These are phyloP conservation scores for Caenorhabditis sp. DNA, from an alignment of 2,888 invertebrate genomes.

Conservation along the genomic window DNA sequence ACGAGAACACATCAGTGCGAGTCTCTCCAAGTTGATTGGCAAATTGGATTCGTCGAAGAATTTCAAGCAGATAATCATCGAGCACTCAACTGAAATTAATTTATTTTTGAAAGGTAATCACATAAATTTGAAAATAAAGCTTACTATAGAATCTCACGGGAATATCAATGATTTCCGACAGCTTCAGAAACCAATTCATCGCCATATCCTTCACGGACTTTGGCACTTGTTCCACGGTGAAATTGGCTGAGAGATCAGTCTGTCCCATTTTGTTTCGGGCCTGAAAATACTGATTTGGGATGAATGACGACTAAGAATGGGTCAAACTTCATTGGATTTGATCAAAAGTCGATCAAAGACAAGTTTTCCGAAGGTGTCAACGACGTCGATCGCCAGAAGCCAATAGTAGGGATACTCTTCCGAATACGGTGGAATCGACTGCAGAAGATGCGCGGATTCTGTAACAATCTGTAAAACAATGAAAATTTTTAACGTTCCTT, in stretches of 20 bases:
- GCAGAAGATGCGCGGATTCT: conserved; percentile 22
- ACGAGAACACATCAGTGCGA: conserved; percentile 60
- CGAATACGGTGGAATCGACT: conserved; percentile 12
- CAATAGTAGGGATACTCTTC: conserved; percentile 86
- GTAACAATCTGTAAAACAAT: conserved; percentile 14
- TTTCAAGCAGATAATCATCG: conserved; percentile 66
- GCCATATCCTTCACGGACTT: conserved; percentile 81
- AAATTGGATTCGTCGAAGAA: conserved; percentile 66
- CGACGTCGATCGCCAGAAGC: conserved; percentile 93
- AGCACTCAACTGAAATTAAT: conserved; percentile 66
- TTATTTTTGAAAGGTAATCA: not conserved
- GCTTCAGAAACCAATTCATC: conserved; percentile 98
- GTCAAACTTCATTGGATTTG: conserved; percentile 81
- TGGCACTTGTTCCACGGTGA: conserved; percentile 67
- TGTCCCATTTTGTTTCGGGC: conserved; percentile 38
- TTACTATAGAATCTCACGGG: conserved; percentile 88
- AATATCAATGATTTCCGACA: conserved; percentile 95
- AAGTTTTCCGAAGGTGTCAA: conserved; percentile 91
- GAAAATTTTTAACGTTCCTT: not conserved
- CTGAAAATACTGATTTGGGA: conserved; percentile 1
- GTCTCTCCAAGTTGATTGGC: conserved; percentile 64
- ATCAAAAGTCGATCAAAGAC: conserved; percentile 89
- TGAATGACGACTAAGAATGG: no score
- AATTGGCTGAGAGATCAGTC: conserved; percentile 31
- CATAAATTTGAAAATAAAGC: not conserved